phyloP scores from a whole-genome alignment of 2,797 vertebrate species.

The Dallia pectoralis region DNA sequence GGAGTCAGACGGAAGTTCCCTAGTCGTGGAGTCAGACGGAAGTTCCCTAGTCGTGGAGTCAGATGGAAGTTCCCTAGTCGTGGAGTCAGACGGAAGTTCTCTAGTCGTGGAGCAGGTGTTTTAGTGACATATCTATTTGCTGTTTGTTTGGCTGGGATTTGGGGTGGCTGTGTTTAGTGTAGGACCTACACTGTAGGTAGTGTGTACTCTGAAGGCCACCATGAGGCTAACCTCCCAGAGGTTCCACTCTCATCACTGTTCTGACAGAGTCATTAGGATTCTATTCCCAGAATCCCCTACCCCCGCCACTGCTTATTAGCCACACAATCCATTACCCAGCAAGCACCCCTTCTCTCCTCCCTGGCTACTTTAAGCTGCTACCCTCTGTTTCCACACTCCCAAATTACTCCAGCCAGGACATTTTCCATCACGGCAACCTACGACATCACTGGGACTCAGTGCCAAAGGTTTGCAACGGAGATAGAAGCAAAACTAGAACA shows the following conservation, averaged over 20 bases:
- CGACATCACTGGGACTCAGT: constrained; percentile 48
- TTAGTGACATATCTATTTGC: too few relatives aligned
- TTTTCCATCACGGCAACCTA: constrained; percentile 41
- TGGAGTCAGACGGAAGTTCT: too few relatives aligned
- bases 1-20: too few relatives aligned
- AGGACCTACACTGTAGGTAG: too few relatives aligned
- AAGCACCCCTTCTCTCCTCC: background rate
- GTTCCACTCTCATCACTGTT: constrained; percentile 51
- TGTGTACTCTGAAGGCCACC: too few relatives aligned
- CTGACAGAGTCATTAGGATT: constrained; percentile 79
- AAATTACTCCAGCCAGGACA: constrained; percentile 66
- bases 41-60: too few relatives aligned
- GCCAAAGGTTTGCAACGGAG: constrained; percentile 23
- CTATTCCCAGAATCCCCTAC: constrained; percentile 59
- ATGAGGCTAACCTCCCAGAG: constrained; percentile 22
- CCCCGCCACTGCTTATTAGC: constrained; percentile 83
- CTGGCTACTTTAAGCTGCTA: constrained; percentile 10
- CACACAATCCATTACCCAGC: constrained; percentile 76
- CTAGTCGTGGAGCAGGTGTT: too few relatives aligned
- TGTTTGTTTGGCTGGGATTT: too few relatives aligned
- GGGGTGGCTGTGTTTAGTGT: too few relatives aligned
- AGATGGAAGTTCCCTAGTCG: too few relatives aligned
- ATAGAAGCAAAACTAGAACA: background rate
- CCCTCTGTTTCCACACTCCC: constrained; percentile 52
- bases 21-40: too few relatives aligned